phyloP scores from a whole-genome alignment of 2,888 invertebrate species.

The Heliconius sara region DNA sequence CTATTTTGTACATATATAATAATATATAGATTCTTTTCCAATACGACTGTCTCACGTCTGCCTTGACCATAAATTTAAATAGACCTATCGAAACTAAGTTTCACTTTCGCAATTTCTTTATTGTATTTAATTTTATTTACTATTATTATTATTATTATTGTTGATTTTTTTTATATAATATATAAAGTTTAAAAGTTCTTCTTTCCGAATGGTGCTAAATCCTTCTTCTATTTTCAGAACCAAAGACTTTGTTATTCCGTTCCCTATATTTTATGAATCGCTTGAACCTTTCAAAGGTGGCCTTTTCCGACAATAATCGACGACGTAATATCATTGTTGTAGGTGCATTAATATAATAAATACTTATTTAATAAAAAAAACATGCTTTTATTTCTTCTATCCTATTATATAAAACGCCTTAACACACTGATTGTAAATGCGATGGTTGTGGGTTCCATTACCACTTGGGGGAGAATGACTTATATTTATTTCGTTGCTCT shows the following conservation, averaged over 20 bases:
- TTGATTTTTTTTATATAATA: conserved; percentile 54
- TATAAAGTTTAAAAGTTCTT: conserved; percentile 44
- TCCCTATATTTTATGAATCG: conserved; percentile 50
- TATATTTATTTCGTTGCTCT: not conserved
- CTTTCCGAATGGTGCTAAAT: conserved; percentile 76
- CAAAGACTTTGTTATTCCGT: conserved; percentile 71
- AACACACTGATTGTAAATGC: not conserved
- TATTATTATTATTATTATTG: conserved; percentile 48
- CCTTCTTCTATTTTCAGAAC: conserved; percentile 69
- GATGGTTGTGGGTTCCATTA: not conserved
- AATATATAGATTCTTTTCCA: not conserved
- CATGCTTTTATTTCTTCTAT: conserved; percentile 57
- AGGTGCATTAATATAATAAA: conserved; percentile 73
- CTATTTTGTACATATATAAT: conserved; percentile 4
- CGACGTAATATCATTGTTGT: conserved; percentile 68
- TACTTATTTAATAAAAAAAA: conserved; percentile 80
- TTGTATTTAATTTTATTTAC: conserved; percentile 42
- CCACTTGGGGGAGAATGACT: not conserved
- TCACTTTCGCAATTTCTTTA: conserved; percentile 43
- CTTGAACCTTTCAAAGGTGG: conserved; percentile 59
- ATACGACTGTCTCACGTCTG: conserved; percentile 37
- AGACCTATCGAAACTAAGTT: conserved; percentile 54
- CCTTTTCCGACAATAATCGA: conserved; percentile 72
- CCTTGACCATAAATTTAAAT: conserved; percentile 25
- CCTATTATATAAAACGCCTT: not conserved